Evolutionary conservation across 2,113 vertebrate genomes (phyloP).

Genomic region (Melanerpes aurifrons): DNA sequence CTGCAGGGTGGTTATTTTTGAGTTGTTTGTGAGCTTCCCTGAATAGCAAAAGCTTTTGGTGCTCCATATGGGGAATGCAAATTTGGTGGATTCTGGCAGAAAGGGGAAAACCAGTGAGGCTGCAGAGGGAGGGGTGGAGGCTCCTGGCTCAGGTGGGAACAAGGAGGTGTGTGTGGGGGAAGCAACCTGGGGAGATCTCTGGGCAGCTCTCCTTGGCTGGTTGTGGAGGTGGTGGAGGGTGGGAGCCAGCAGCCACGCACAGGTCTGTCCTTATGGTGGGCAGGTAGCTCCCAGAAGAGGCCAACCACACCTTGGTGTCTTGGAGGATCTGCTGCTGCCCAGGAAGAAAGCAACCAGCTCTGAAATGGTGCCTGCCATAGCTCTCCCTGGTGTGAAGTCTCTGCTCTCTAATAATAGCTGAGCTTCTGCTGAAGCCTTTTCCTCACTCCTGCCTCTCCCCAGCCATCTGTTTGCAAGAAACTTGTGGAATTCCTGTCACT

Average conservation of each 20-base stretch:
- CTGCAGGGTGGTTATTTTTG: background rate
- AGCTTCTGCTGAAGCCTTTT: background rate
- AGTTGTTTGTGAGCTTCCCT: background rate
- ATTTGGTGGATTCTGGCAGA: background rate
- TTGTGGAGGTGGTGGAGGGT: accelerated
- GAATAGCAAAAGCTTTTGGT: background rate
- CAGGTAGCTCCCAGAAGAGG: background rate
- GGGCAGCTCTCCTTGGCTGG: accelerated
- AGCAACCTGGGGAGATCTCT: background rate
- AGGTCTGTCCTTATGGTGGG: accelerated
- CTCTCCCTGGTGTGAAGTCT: background rate
- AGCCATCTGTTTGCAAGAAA: slow-evolving; percentile 44
- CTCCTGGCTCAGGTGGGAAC: accelerated
- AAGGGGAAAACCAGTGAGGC: background rate
- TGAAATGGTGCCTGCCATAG: background rate
- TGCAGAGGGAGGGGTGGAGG: background rate
- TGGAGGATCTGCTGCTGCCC: background rate
- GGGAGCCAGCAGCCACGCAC: accelerated
- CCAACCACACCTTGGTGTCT: accelerated
- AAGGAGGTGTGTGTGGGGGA: background rate
- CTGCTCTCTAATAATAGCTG: slow-evolving; percentile 11
- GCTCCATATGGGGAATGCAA: slow-evolving; percentile 18
- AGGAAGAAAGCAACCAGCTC: background rate
- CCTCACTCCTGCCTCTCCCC: slow-evolving; percentile 21
- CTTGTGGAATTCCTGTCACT: background rate